Evolutionary conservation across 2,113 vertebrate species (phyloP), one percentile per base, ranked within the genome.

Genomic region (Lamprotornis superbus): DNA sequence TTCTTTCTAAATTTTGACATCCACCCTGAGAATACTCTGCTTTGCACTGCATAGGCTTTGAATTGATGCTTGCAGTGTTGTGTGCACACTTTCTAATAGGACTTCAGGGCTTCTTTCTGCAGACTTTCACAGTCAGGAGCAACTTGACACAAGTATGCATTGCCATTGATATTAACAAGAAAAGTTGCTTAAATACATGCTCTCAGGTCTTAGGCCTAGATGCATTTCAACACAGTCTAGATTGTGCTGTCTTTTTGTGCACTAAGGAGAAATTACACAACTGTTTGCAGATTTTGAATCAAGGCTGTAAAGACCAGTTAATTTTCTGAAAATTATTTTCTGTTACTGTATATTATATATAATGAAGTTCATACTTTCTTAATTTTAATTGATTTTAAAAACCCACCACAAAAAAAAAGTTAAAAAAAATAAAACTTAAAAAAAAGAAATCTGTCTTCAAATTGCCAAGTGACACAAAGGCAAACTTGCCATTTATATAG

Each of bases 331-430:
- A 50, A 69, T 12, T 44, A 24, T 56, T 63, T 70, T 31, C 8
- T 56, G 92, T 83, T 67, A 24, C 3, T 49, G 5, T 39, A 24
- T 42, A 25, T 59, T 81, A 76, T 50, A 33, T 15, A 33, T 33
- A 37, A 81, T 3, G 2, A 55, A 67, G 7, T 12, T 57, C 44
- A 23, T 33, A 5, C 30, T 68, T 67, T 37, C n/a, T 5, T 78
- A 37, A 53, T 3, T 21, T 63, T 60, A 22, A 30, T 70, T 28
- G 14, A 11, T 39, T 44, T 31, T 49, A 46, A 83, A 47, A 57
- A 44, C 0, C 1, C 13, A 42, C 15, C 5, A 22, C 24, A 21
- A 42, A 15, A 28, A 21, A 31, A 27, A 14, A 10, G 11, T 5
- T 49, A 46, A 25, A n/a, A 23, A 39, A 13, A n/a, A 16, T 39